These are phyloP conservation scores for Acrocephalus scirpaceus DNA, from an alignment of 2,797 vertebrate genomes.

Conservation along the genomic window DNA sequence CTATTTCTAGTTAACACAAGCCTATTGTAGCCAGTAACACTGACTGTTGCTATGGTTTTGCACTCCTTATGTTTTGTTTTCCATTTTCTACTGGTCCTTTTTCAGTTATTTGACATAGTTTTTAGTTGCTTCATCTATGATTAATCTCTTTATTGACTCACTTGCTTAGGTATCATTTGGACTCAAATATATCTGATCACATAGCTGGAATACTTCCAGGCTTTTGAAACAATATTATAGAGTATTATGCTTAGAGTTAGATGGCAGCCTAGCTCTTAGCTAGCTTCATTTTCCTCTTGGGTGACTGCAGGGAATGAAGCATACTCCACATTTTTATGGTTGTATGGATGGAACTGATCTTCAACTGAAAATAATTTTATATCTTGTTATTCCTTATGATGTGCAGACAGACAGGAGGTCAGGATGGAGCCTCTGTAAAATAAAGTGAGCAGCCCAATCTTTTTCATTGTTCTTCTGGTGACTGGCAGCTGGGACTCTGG, in stretches of 20 bases:
- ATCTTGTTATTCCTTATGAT: background rate
- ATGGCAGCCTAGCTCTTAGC: constrained; percentile 8
- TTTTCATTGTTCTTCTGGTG: background rate
- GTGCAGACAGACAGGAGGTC: background rate
- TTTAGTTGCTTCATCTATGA: background rate
- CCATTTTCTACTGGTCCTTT: constrained; percentile 6
- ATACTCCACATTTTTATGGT: background rate
- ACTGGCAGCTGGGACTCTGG: background rate
- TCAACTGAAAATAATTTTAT: background rate
- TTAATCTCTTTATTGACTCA: constrained; percentile 41
- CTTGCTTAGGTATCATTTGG: constrained; percentile 34
- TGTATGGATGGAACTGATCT: background rate
- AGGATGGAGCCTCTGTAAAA: background rate
- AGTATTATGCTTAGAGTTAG: background rate
- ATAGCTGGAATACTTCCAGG: constrained; percentile 20
- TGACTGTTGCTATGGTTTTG: constrained; percentile 48
- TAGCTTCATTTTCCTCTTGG: background rate
- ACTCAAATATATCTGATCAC: background rate
- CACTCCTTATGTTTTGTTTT: constrained; percentile 27
- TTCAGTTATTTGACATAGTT: background rate
- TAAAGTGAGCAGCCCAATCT: background rate
- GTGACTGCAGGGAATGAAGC: background rate
- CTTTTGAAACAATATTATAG: background rate
- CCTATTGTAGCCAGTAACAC: constrained; percentile 32
- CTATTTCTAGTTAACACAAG: constrained; percentile 51